phyloP scores from a whole-genome alignment of 2,797 vertebrate genomes.

The Chloroceryle amazona region DNA sequence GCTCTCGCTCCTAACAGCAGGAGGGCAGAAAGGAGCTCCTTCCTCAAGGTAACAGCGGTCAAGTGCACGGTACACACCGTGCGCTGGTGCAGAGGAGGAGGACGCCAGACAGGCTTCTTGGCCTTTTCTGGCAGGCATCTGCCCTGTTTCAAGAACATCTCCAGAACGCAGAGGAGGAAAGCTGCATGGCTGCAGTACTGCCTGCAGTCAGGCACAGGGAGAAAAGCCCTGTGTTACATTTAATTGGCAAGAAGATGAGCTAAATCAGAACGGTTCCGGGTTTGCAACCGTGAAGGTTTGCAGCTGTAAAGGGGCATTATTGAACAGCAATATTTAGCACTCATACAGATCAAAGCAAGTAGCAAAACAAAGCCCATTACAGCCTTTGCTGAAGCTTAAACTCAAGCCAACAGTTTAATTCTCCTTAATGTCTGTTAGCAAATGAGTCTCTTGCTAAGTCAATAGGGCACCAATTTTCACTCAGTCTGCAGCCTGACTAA shows the following conservation, averaged over 20 bases:
- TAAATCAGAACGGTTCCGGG: background rate
- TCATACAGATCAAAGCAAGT: background rate
- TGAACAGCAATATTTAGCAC: background rate
- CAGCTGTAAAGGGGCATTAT: background rate
- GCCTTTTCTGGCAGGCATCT: background rate
- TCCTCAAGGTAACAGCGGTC: background rate
- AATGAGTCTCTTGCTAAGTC: background rate
- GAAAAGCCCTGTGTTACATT: background rate
- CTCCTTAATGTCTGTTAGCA: background rate
- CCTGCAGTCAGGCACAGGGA: background rate
- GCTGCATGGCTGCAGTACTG: background rate
- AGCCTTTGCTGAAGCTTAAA: background rate
- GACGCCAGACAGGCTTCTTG: background rate
- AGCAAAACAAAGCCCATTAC: background rate
- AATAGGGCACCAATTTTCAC: background rate
- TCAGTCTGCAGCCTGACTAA: background rate
- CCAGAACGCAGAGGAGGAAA: background rate
- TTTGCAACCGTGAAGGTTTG: background rate
- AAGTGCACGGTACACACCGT: background rate
- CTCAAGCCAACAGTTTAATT: background rate
- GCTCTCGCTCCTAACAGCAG: background rate
- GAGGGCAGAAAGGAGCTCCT: background rate
- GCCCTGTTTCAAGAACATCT: background rate
- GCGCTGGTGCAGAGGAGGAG: background rate
- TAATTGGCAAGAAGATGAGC: background rate